Percentiles rank a stretch among this genome's conserved stretches.
These are phyloP conservation scores for Thecocarcelia acutangulata DNA, from an alignment of 2,888 invertebrate genomes.

Conservation along the genomic window DNA sequence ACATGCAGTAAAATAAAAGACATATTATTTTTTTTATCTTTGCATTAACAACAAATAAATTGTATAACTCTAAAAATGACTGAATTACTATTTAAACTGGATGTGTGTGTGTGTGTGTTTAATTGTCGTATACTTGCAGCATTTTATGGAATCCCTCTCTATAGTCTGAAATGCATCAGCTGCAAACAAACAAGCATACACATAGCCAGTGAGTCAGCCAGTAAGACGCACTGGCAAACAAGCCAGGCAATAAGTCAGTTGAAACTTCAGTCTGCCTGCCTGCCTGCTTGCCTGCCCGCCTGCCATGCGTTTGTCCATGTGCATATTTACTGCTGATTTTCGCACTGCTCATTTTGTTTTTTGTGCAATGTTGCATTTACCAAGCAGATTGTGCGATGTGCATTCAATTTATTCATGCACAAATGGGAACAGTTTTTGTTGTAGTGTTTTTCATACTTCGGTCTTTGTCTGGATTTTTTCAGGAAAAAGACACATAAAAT, in stretches of 20 bases:
- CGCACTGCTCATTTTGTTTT: constrained; percentile 35
- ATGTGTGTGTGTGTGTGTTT: constrained; percentile 32
- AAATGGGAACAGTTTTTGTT: constrained; percentile 50
- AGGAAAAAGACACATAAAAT: constrained; percentile 61
- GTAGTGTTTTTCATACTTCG: constrained; percentile 5
- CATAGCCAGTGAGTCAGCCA: constrained; percentile 22
- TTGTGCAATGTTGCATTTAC: constrained; percentile 30
- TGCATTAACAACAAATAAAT: constrained; percentile 39
- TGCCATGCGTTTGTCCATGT: constrained; percentile 8
- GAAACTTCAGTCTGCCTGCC: constrained; percentile 6
- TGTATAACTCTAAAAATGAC: constrained; percentile 43
- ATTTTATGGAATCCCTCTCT: constrained; percentile 9
- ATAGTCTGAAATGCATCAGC: constrained; percentile 1
- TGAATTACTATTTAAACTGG: constrained; percentile 46
- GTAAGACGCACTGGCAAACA: too few relatives aligned
- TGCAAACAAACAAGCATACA: constrained; percentile 44
- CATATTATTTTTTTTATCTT: constrained; percentile 10
- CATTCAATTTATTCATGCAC: constrained; percentile 62
- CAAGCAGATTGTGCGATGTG: constrained; percentile 44
- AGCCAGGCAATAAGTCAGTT: constrained; percentile 16
- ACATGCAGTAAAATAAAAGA: constrained; percentile 16
- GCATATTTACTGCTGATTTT: constrained; percentile 44
- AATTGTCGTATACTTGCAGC: not conserved
- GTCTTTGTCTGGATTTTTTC: constrained; percentile 49
- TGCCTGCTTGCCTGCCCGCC: constrained; percentile 16